Evolutionary conservation across 1,140 invertebrate genomes (phyloP).

Genomic region (Papilio xuthus): DNA sequence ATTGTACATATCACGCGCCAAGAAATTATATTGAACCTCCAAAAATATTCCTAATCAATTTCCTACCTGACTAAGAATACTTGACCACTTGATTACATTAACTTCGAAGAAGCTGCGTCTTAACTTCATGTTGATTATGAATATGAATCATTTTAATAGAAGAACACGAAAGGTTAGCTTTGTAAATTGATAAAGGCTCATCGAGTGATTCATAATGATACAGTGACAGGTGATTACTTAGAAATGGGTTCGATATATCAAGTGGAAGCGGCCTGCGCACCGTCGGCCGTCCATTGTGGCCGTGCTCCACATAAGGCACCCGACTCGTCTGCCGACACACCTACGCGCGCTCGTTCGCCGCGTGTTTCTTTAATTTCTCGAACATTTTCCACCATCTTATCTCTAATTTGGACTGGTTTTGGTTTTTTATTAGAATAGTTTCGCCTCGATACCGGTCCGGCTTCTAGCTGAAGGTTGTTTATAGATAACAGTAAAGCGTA

Average conservation of each 20-base stretch:
- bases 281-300: constrained; percentile 2
- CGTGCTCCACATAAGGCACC: constrained; percentile 39
- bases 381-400: constrained; percentile 72
- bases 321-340: constrained; percentile 44
- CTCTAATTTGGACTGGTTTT: constrained; percentile 80
- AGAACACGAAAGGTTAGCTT: constrained; percentile 27
- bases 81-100: neutral
- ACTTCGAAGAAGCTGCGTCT: neutral
- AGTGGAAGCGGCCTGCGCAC: neutral
- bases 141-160: constrained; percentile 23
- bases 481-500: constrained; percentile 80
- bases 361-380: constrained; percentile 52
- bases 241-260: constrained; percentile 44
- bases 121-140: constrained; percentile 10
- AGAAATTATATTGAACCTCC: neutral
- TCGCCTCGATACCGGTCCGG: constrained; percentile 77
- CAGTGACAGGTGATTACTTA: constrained; percentile 45
- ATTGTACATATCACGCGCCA: neutral
- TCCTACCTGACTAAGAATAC: neutral
- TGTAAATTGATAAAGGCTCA: constrained; percentile 25
- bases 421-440: constrained; percentile 79
- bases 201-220: constrained; percentile 37
- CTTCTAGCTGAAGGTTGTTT: constrained; percentile 74
- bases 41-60: neutral
- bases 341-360: constrained; percentile 50